Conservation (phyloP, 2,113 vertebrate genomes). For the human (Homo sapiens) region DNA sequence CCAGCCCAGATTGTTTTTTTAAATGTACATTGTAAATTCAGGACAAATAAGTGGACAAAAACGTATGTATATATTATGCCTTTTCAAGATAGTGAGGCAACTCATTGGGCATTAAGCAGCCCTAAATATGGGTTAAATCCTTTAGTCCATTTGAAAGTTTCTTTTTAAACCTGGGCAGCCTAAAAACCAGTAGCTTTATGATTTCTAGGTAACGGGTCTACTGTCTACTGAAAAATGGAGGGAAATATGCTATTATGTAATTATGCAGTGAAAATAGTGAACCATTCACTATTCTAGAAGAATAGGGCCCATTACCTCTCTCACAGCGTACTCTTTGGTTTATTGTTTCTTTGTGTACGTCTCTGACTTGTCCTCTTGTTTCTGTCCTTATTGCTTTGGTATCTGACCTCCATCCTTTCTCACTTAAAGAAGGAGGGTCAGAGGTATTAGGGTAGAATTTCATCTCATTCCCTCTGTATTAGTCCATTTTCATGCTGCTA, state of each 20-base stretch:
- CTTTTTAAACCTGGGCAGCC: neutral
- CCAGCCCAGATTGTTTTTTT: neutral
- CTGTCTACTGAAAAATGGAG: neutral
- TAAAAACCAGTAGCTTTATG: neutral
- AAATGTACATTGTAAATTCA: neutral
- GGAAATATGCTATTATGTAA: too few relatives aligned
- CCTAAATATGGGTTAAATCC: neutral
- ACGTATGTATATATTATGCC: neutral
- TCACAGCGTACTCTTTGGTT: rapidly evolving
- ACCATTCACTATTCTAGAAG: neutral
- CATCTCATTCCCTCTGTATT: neutral
- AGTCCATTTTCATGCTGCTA: too few relatives aligned
- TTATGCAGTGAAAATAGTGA: neutral
- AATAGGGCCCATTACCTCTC: neutral
- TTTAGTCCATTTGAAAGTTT: neutral
- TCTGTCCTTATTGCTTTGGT: too few relatives aligned
- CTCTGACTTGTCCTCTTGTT: neutral
- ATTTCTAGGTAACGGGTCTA: neutral
- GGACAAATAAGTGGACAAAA: neutral
- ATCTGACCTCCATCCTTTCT: rapidly evolving
- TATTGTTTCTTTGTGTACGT: neutral
- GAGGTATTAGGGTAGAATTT: neutral
- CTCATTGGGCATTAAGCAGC: neutral
- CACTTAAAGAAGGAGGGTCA: neutral
- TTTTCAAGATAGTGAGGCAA: neutral